phyloP scores from a whole-genome alignment of 2,113 vertebrate genomes.

The Amazona guildingii region DNA sequence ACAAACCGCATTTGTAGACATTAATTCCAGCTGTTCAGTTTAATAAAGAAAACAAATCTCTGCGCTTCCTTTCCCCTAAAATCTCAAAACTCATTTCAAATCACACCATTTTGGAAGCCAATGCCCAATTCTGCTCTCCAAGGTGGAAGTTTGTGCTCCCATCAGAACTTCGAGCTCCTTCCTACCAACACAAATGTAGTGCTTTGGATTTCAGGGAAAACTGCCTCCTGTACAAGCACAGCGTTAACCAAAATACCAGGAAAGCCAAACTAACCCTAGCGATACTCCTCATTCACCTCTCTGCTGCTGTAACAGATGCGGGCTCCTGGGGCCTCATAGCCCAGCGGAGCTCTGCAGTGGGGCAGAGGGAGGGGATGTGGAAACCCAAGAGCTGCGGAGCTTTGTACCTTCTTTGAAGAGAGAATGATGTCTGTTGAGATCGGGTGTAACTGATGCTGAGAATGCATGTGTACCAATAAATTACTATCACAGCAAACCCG shows the following conservation, averaged over 20 bases:
- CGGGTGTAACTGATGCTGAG: slow-evolving; percentile 28
- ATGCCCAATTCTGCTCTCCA: background rate
- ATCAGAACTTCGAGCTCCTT: background rate
- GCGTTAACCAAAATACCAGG: background rate
- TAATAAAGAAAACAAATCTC: background rate
- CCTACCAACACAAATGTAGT: fast-evolving
- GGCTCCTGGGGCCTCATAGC: background rate
- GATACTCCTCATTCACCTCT: fast-evolving
- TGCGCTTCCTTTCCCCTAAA: background rate
- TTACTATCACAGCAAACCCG: slow-evolving; percentile 46
- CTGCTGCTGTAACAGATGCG: background rate
- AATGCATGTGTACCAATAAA: slow-evolving; percentile 49
- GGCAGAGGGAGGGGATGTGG: background rate
- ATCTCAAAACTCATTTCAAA: background rate
- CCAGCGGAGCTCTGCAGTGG: fast-evolving
- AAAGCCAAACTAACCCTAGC: background rate
- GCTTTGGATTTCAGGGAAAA: background rate
- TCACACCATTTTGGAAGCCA: background rate
- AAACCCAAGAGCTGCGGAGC: background rate
- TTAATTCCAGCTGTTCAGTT: background rate
- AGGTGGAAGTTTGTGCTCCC: background rate
- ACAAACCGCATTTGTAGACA: background rate
- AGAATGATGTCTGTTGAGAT: slow-evolving; percentile 45
- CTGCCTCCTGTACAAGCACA: background rate
- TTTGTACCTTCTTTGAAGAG: background rate